Conservation (phyloP, 2,888 invertebrate species). For the Dasysyrphus albostriatus region DNA sequence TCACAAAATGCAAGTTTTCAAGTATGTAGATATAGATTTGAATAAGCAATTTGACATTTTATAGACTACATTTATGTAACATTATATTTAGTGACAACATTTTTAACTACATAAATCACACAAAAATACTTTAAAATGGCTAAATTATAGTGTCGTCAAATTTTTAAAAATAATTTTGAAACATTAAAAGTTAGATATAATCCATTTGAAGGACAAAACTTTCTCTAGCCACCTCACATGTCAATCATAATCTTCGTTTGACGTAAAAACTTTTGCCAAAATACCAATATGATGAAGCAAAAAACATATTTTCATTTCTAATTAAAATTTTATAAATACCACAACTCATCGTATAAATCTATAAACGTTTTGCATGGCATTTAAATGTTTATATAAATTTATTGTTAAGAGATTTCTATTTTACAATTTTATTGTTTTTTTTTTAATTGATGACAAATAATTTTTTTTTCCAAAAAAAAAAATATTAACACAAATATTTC, state of each 20-base stretch:
- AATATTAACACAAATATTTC: too few species aligned
- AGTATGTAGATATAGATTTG: too few species aligned
- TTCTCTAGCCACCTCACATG: background rate
- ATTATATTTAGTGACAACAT: too few species aligned
- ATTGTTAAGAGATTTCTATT: background rate
- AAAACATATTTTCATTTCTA: background rate
- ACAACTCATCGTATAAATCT: slow-evolving; percentile 1
- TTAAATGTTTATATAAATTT: background rate
- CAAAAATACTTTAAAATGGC: too few species aligned
- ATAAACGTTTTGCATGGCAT: background rate
- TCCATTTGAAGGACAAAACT: background rate
- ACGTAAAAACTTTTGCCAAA: background rate
- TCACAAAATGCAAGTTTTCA: too few species aligned
- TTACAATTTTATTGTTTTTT: background rate
- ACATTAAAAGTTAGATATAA: background rate
- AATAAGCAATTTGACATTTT: too few species aligned
- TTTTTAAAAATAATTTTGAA: background rate
- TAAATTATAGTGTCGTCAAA: too few species aligned
- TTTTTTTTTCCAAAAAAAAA: too few species aligned
- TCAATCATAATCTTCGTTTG: background rate
- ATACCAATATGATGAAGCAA: background rate
- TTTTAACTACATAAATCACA: too few species aligned
- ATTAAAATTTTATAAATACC: slow-evolving; percentile 12
- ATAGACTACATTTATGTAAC: too few species aligned
- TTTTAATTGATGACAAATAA: too few species aligned